Percentiles rank a stretch among this genome's conserved stretches.
Conservation (phyloP, 2,113 vertebrate species). For the Butorides virescens region DNA sequence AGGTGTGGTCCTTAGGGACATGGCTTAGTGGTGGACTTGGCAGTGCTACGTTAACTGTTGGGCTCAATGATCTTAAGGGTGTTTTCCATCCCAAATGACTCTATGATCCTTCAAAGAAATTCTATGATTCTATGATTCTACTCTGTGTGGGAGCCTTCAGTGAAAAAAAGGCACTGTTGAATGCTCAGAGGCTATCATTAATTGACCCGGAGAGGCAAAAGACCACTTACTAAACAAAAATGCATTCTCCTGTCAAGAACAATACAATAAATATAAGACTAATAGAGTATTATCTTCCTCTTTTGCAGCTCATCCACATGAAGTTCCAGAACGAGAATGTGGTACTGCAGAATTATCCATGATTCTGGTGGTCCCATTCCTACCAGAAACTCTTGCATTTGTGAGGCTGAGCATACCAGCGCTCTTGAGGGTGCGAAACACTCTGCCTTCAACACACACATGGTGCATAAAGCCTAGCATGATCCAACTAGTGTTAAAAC, state of each 20-base stretch:
- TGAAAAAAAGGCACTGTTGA: neutral
- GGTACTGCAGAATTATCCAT: neutral
- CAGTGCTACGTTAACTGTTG: neutral
- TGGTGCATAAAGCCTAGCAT: neutral
- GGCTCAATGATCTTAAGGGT: neutral
- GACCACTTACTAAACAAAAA: neutral
- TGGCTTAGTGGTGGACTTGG: neutral
- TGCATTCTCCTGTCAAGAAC: neutral
- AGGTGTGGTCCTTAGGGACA: neutral
- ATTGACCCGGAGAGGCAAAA: neutral
- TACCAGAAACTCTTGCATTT: neutral
- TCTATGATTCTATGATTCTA: neutral
- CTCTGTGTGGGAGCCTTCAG: neutral
- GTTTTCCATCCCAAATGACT: neutral
- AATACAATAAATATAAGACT: neutral
- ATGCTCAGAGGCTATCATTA: neutral
- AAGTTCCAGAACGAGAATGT: neutral
- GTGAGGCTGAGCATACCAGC: neutral
- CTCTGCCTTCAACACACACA: neutral
- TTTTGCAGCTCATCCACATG: neutral
- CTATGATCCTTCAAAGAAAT: neutral
- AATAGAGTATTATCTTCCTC: neutral
- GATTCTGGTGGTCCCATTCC: neutral
- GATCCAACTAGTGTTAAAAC: neutral
- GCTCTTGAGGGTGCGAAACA: neutral